Base-by-base conservation (phyloP, 2,888 invertebrate genomes). In the Lithophane socia region DNA sequence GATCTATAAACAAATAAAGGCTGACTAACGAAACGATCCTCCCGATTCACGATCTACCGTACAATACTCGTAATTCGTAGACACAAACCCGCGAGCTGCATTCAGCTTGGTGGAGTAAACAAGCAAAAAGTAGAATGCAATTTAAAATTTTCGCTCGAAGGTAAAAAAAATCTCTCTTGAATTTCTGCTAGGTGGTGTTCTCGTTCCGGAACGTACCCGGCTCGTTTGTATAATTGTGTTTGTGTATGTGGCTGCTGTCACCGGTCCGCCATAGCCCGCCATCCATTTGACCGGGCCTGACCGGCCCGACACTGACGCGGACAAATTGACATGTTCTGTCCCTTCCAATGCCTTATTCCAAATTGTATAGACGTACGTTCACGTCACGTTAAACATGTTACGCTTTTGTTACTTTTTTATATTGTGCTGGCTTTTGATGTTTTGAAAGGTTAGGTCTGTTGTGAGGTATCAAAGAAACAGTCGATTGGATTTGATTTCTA, bases 241-340 rank as follows among this genome's bases (percentile, higher is more conserved):
- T 89, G 87, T 88, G 82, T 90, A 85, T 86, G 82, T 77, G 71
- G 78, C 67, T 74, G 82, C 69, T 88, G 86, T 89, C 88, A 85
- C 84, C 81, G 75, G 80, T 58, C 80, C 80, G 76, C 68, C 79
- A 54, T 56, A 2, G 37, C 60, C 64, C 86, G 86, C 85, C 89
- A 85, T 89, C 90, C 87, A 89, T 89, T 87, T 86, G 82, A 82
- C 82, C 84, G 84, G 85, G 68, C 70, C 67, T 73, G 80, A 82
- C 87, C 84, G 85, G 72, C 63, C 73, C 77, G 80, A 83, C 87
- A 84, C 80, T 92, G 92, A 93, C 92, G 85, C 78, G 89, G 88
- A 94, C 93, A 93, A 93, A 94, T 94, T 94, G 94, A 92, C 93
- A 91, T 91, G 90, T 92, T 91, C 91, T 88, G 89, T 86, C 89